Conservation (phyloP, 92 coral and sea anemone species). For the Porites lobata region DNA sequence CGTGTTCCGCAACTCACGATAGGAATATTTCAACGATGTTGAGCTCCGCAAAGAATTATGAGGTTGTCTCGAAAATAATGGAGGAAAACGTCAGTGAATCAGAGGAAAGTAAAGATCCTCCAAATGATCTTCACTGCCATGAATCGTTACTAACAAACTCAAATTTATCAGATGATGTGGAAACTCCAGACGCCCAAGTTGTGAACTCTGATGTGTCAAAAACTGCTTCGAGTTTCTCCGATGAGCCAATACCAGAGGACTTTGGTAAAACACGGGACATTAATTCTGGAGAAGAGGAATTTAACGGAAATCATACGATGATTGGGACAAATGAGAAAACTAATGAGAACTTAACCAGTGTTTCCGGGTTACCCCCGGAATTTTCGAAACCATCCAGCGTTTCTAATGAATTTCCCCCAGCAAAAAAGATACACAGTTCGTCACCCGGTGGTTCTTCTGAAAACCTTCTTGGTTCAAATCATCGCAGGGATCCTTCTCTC, state of each 20-base stretch:
- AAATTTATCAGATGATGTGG: background rate
- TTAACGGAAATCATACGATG: background rate
- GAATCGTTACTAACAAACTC: conserved; percentile 19
- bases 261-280: conserved; percentile 10
- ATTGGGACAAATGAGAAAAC: background rate
- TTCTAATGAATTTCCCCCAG: background rate
- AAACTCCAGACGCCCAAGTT: conserved; percentile 14
- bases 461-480: conserved; percentile 9
- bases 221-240: conserved; percentile 4
- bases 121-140: background rate
- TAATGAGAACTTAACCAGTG: background rate
- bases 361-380: background rate
- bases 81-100: conserved; percentile 25
- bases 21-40: conserved; percentile 42
- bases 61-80: conserved; percentile 3
- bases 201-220: background rate
- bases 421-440: conserved; percentile 11
- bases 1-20: conserved; percentile 8
- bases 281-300: conserved; percentile 13
- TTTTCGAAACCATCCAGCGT: background rate
- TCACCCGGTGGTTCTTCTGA: conserved; percentile 28
- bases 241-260: conserved; percentile 12
- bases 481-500: conserved; percentile 1
- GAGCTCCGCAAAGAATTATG: conserved; percentile 35
- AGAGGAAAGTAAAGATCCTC: conserved; percentile 26